Evolutionary conservation across 2,797 vertebrate species (phyloP).

Genomic region (Buphagus erythrorhynchus): DNA sequence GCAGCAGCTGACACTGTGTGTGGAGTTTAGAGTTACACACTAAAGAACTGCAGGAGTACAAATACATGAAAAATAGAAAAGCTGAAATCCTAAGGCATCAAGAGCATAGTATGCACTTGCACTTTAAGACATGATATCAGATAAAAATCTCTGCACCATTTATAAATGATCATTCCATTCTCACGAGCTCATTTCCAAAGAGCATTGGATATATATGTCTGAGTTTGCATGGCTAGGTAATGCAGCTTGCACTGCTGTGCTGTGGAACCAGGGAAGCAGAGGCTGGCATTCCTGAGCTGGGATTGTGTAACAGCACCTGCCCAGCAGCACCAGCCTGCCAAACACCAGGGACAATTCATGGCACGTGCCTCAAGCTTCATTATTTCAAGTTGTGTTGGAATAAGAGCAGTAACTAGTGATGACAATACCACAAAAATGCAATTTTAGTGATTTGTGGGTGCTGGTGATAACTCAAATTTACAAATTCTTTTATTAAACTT

Average conservation of each 20-base stretch:
- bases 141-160: not conserved
- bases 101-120: not conserved
- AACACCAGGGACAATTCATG: not conserved
- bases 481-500: not conserved
- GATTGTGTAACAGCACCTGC: not conserved
- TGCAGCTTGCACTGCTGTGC: not conserved
- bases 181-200: not conserved
- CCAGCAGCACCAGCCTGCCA: not conserved
- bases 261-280: not conserved
- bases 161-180: not conserved
- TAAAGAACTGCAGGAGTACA: not conserved
- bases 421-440: not conserved
- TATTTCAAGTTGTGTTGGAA: not conserved
- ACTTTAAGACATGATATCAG: not conserved
- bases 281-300: not conserved
- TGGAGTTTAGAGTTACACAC: rapidly evolving
- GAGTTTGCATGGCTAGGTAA: not conserved
- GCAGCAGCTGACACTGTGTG: not conserved
- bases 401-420: not conserved
- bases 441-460: rapidly evolving
- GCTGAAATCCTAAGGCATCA: not conserved
- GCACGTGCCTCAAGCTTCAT: not conserved
- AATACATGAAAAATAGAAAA: rapidly evolving
- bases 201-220: rapidly evolving
- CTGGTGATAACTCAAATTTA: not conserved